Evolutionary conservation across 1,140 invertebrate genomes (phyloP), one percentile per base, ranked within the genome.

Genomic region (Pissodes strobi): DNA sequence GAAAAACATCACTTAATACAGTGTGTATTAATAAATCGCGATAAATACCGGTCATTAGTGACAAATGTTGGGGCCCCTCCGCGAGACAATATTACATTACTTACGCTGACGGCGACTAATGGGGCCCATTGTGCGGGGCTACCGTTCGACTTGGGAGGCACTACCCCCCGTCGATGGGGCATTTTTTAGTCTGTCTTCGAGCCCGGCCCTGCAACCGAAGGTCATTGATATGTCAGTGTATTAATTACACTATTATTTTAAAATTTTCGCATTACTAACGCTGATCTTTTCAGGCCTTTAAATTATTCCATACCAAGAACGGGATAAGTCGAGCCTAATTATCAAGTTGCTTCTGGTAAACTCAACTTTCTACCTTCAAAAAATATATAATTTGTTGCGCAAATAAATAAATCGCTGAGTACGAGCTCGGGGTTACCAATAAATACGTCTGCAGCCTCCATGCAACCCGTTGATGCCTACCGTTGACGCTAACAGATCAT

Each of bases 51-150:
- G 38, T 53, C 34, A 66, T 66, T 61, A 69, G 63, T 69, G 63
- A 69, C 67, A 69, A 69, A 69, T 69, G 63, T 66, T 43, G 58
- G 43, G 59, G 59, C 55, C 59, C 48, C 51, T 45, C 41, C 46
- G 21, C 56, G 55, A 66, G 67, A 69, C 67, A 69, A 69, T 69
- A 69, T 69, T 69, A 69, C 67, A 69, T 69, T 69, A 69, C 63
- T 69, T 66, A 66, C 37, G 43, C 12, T 63, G 67, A 64, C 67
- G 59, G 39, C 56, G 63, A 69, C 59, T 66, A 69, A 69, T 69
- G 63, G 63, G 49, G 23, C 19, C 63, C 53, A 62, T 69, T 69
- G 67, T 69, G 53, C 56, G 63, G 63, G 59, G 67, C 67, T 69
- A 66, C 67, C 58, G 67, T 69, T 66, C 67, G 45, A 62, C 67